Conservation (phyloP, 2,888 invertebrate species). For the Agrotis segetum region DNA sequence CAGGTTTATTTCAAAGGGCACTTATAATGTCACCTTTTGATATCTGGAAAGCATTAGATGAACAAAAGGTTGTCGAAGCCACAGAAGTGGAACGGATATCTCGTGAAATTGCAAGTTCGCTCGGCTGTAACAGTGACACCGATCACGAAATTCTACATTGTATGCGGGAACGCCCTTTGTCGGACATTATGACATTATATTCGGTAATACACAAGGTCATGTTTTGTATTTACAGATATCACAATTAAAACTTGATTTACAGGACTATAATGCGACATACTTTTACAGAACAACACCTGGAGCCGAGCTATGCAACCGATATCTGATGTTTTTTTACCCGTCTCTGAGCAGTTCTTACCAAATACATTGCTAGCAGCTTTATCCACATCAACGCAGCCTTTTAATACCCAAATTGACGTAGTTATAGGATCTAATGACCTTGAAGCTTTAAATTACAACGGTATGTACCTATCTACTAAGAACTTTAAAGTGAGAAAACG, state of each 20-base stretch:
- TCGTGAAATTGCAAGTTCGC: conserved; percentile 89
- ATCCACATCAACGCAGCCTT: conserved; percentile 86
- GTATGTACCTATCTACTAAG: conserved; percentile 67
- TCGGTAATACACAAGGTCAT: conserved; percentile 70
- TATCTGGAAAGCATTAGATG: conserved; percentile 81
- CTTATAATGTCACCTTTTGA: conserved; percentile 93
- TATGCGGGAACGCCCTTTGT: conserved; percentile 91
- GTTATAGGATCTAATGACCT: conserved; percentile 93
- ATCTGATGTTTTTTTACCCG: conserved; percentile 91
- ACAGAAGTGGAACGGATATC: conserved; percentile 86
- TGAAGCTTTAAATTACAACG: conserved; percentile 91
- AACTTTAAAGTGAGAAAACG: not conserved
- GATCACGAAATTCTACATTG: conserved; percentile 91
- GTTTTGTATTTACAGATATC: not conserved
- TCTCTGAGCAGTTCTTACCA: conserved; percentile 92
- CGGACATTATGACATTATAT: conserved; percentile 90
- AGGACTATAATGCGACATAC: conserved; percentile 4
- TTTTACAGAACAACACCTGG: conserved; percentile 90
- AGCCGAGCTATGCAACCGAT: conserved; percentile 92
- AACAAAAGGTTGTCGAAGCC: conserved; percentile 68
- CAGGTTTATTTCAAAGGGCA: conserved; percentile 92
- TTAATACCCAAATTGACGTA: conserved; percentile 91
- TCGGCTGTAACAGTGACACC: conserved; percentile 89
- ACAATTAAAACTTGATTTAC: not conserved
- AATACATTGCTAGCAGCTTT: conserved; percentile 89